Conservation (phyloP, 2,113 vertebrate species). For the Macquaria ambigua region DNA sequence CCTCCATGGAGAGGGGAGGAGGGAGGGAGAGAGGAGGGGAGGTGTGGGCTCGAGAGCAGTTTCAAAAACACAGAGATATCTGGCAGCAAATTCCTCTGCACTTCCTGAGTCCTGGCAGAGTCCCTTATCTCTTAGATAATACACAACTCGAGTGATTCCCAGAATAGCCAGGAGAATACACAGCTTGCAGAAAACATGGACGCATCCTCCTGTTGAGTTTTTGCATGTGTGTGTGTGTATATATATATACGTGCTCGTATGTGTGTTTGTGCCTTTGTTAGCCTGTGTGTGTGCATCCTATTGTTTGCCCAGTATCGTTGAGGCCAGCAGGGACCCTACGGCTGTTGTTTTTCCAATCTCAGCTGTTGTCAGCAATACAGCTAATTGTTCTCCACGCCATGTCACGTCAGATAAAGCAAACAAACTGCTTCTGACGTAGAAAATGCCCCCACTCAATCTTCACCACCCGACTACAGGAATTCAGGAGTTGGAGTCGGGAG, state of each 20-base stretch:
- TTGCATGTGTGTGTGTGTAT: neutral
- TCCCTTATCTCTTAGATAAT: conserved; percentile 85
- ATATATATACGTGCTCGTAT: conserved; percentile 7
- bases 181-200: conserved; percentile 66
- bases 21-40: conserved; percentile 27
- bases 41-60: conserved; percentile 68
- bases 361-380: conserved; percentile 62
- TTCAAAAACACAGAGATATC: conserved; percentile 84
- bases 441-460: neutral
- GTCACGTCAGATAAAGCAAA: conserved; percentile 53
- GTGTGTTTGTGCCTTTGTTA: conserved; percentile 24
- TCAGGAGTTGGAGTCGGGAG: conserved; percentile 23
- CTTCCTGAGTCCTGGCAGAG: conserved; percentile 85
- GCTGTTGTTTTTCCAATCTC: conserved; percentile 58
- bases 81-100: conserved; percentile 85
- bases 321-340: conserved; percentile 38
- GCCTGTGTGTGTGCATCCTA: conserved; percentile 23
- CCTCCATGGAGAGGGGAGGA: conserved; percentile 63
- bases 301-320: conserved; percentile 54
- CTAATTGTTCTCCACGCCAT: conserved; percentile 55
- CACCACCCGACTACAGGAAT: conserved; percentile 5
- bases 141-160: conserved; percentile 80
- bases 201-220: conserved; percentile 48
- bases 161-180: conserved; percentile 82
- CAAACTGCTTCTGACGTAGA: conserved; percentile 34